Evolutionary conservation across 1,140 invertebrate species (phyloP).

Genomic region (Physella acuta): DNA sequence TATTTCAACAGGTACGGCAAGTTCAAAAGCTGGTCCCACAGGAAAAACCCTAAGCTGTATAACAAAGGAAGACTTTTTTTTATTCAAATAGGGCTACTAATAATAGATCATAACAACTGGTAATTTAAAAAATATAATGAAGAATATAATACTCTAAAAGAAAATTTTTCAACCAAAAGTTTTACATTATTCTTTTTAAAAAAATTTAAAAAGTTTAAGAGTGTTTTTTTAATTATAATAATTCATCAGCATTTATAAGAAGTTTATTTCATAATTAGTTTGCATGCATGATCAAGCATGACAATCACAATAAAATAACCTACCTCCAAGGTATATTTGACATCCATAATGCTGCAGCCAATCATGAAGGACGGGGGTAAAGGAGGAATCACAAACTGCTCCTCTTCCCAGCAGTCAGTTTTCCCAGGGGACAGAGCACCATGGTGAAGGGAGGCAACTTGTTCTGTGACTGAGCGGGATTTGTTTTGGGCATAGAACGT

Average conservation of each 20-base stretch:
- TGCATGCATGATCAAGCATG: neutral
- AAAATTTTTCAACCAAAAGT: no score
- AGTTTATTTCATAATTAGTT: neutral
- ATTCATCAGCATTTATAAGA: no score
- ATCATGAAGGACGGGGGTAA: slow-evolving; percentile 50
- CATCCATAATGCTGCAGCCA: slow-evolving; percentile 53
- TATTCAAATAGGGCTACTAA: no score
- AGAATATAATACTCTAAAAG: no score
- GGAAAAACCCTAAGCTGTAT: slow-evolving; percentile 49
- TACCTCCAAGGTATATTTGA: slow-evolving; percentile 52
- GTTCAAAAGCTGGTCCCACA: slow-evolving; percentile 48
- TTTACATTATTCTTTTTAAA: no score
- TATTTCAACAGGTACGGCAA: slow-evolving; percentile 46
- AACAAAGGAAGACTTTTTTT: no score
- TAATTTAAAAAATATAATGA: no score
- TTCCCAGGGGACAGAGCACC: slow-evolving; percentile 42
- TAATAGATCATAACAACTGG: no score
- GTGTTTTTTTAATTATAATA: no score
- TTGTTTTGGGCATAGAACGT: slow-evolving; percentile 36
- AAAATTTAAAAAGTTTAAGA: no score
- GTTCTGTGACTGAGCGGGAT: slow-evolving; percentile 37
- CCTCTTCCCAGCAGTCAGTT: slow-evolving; percentile 47
- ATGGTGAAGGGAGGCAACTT: slow-evolving; percentile 40
- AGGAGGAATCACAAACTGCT: slow-evolving; percentile 45
- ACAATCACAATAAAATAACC: no score